These are phyloP conservation scores for Dinothrombium tinctorium DNA, from an alignment of 1,140 invertebrate species.

Conservation along the genomic window DNA sequence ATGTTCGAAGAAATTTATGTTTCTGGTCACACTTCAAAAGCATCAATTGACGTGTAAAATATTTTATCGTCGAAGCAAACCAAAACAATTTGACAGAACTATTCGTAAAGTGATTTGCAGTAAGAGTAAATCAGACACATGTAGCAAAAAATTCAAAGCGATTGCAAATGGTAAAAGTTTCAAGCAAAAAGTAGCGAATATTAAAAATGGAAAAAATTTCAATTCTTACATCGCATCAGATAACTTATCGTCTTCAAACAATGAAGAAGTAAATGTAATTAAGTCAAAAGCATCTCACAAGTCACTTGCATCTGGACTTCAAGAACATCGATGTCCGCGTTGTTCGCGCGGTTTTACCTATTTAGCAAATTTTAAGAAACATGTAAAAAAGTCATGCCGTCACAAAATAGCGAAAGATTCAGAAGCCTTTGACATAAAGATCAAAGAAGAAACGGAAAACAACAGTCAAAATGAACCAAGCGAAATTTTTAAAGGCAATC, in stretches of 20 bases:
- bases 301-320: background rate
- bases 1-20: too few relatives aligned
- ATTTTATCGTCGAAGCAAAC: too few relatives aligned
- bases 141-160: too few relatives aligned
- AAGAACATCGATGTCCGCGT: slow-evolving; percentile 8
- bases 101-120: too few relatives aligned
- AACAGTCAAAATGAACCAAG: background rate
- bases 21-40: too few relatives aligned
- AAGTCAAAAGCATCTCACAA: background rate
- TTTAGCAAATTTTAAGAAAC: slow-evolving; percentile 11
- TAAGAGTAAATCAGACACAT: too few relatives aligned
- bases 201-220: background rate
- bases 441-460: background rate
- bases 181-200: background rate
- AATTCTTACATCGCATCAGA: too few relatives aligned
- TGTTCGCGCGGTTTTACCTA: slow-evolving; percentile 10
- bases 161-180: background rate
- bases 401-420: too few relatives aligned
- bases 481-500: background rate
- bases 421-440: too few relatives aligned
- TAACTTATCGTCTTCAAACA: background rate
- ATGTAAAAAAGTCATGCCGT: slow-evolving; percentile 7
- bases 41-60: too few relatives aligned
- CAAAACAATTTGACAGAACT: too few relatives aligned
- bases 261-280: background rate